Conservation (phyloP, 2,797 vertebrate genomes). For the Anableps anableps region DNA sequence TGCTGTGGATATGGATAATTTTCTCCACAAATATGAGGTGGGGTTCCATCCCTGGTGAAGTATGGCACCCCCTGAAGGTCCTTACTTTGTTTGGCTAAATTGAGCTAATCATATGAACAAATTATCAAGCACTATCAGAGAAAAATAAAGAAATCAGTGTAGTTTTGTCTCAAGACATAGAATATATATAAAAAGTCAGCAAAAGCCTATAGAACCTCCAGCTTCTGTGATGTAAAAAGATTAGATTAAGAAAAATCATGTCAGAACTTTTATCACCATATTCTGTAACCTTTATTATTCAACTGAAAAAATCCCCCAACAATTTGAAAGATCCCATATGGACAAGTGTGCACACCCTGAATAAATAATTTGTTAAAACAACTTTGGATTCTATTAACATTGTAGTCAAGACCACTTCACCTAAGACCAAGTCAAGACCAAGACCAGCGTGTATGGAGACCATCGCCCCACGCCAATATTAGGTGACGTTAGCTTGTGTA, state of each 20-base stretch:
- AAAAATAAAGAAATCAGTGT: neutral
- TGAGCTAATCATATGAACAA: neutral
- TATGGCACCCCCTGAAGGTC: neutral
- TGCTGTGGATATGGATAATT: neutral
- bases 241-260: neutral
- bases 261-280: neutral
- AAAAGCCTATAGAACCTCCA: neutral
- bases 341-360: neutral
- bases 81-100: slow-evolving; percentile 9
- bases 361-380: neutral
- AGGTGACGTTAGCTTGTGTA: neutral
- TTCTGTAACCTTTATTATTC: neutral
- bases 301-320: neutral
- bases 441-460: too few species aligned
- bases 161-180: neutral
- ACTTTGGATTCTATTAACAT: neutral
- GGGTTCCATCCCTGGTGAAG: neutral
- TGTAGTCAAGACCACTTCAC: neutral
- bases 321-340: too few species aligned
- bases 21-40: neutral
- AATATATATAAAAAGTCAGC: neutral
- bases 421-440: neutral
- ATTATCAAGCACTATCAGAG: neutral
- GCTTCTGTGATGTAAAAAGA: neutral
- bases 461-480: neutral